phyloP scores from a whole-genome alignment of 1,140 invertebrate species.

The Drosophila cardini region DNA sequence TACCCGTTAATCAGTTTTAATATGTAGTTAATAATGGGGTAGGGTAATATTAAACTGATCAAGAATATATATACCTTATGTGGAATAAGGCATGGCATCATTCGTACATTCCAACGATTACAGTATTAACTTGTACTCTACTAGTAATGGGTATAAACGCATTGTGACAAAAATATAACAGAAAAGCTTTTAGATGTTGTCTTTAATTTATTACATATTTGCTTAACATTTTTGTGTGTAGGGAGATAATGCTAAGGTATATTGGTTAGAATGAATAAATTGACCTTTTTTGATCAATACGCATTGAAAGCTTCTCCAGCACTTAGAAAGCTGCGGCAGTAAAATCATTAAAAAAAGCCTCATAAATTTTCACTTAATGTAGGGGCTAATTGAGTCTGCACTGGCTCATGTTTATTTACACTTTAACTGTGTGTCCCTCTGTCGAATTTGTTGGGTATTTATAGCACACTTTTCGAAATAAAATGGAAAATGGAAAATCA shows the following conservation, averaged over 20 bases:
- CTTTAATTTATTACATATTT: conserved; percentile 46
- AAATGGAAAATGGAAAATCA: conserved; percentile 50
- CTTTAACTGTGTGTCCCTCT: conserved; percentile 11
- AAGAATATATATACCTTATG: too few species aligned
- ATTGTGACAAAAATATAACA: conserved; percentile 26
- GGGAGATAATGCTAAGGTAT: conserved; percentile 66
- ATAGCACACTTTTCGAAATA: conserved; percentile 36
- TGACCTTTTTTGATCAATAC: conserved; percentile 39
- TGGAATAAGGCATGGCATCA: too few species aligned
- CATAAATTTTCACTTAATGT: conserved; percentile 57
- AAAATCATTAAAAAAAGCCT: conserved; percentile 11
- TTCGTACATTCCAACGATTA: not conserved
- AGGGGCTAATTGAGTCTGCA: conserved; percentile 70
- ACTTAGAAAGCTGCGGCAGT: conserved; percentile 44
- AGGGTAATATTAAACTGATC: too few species aligned
- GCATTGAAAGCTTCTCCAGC: conserved; percentile 47
- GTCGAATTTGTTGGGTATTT: conserved; percentile 47
- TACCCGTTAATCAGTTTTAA: too few species aligned
- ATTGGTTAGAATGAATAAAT: conserved; percentile 46
- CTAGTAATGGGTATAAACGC: conserved; percentile 22
- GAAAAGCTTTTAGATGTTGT: conserved; percentile 51
- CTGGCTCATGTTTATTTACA: conserved; percentile 37
- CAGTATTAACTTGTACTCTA: too few species aligned
- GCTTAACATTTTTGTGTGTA: conserved; percentile 1
- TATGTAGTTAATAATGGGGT: too few species aligned